Evolutionary conservation across 2,113 vertebrate species (phyloP), one percentile per base, ranked within the genome.

Genomic region (Pelecanus crispus): DNA sequence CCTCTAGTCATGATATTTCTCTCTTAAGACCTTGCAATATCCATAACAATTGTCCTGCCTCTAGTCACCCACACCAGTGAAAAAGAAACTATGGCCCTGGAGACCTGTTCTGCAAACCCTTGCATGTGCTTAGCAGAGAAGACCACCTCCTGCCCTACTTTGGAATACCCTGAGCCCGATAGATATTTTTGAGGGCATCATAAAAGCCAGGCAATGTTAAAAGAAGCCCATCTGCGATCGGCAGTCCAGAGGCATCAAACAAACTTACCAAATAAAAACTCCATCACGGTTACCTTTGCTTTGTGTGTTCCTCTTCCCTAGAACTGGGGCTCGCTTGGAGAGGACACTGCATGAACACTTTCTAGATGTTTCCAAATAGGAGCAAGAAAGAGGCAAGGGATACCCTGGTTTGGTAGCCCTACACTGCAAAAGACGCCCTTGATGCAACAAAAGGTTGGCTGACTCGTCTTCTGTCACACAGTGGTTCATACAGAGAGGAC

Each of bases 381-480:
- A 88, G 17, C 14, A 81, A 81, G 31, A n/a, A 81, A 45, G 52
- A 36, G 32, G 45, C 22, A 73, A 78, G 73, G 22, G 26, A 34
- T 42, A 29, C 11, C 16, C 16, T 56, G 11, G 13, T 26, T 86
- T 47, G 56, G 40, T 25, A 29, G 40, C 62, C 10, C 38, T 56
- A 6, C 42, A 32, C 13, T 36, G 36, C 26, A 42, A 11, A 79
- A 80, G 19, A 59, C 44, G 10, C 36, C 36, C 13, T 62, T 32
- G 34, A 18, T 53, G 26, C 44, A 52, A 17, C 11, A 49, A 17
- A 28, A 58, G 11, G 11, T 44, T 83, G 32, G 11, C 38, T 2
- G 5, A n/a, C n/a, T 78, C 0, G 0, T 38, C 17, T 63, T 62
- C 65, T 73, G 36, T 52, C 36, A 18, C 3, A 4, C 13, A 9